Evolutionary conservation across 2,113 vertebrate species (phyloP).

Genomic region (Albula glossodonta): DNA sequence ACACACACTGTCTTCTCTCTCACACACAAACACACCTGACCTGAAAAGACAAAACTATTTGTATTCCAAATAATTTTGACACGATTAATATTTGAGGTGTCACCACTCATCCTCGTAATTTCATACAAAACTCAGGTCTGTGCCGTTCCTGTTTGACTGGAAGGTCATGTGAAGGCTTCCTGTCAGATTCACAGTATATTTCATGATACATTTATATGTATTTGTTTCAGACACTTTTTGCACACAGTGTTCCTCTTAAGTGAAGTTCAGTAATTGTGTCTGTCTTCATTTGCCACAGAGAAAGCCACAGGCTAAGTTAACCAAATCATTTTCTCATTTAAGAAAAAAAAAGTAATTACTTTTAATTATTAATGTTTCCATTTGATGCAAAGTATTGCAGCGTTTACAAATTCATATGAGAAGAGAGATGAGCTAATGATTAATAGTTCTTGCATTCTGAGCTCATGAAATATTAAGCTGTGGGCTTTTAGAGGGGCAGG

Average conservation of each 20-base stretch:
- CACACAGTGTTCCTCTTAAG: neutral
- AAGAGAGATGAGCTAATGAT: conserved; percentile 62
- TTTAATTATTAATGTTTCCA: conserved; percentile 68
- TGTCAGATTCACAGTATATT: no score
- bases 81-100: no score
- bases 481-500: conserved; percentile 55
- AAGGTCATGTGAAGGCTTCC: no score
- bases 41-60: no score
- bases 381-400: conserved; percentile 53
- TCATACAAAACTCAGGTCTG: no score
- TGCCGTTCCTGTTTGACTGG: no score
- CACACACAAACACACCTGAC: neutral
- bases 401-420: conserved; percentile 49
- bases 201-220: no score
- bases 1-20: neutral
- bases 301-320: conserved; percentile 22
- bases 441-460: conserved; percentile 66
- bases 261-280: neutral
- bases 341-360: conserved; percentile 19
- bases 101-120: no score
- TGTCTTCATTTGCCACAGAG: conserved; percentile 3
- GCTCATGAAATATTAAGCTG: conserved; percentile 77
- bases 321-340: conserved; percentile 22
- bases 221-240: neutral
- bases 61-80: no score